phyloP scores from a whole-genome alignment of 1,140 invertebrate genomes.

The Diabrotica virgifera region DNA sequence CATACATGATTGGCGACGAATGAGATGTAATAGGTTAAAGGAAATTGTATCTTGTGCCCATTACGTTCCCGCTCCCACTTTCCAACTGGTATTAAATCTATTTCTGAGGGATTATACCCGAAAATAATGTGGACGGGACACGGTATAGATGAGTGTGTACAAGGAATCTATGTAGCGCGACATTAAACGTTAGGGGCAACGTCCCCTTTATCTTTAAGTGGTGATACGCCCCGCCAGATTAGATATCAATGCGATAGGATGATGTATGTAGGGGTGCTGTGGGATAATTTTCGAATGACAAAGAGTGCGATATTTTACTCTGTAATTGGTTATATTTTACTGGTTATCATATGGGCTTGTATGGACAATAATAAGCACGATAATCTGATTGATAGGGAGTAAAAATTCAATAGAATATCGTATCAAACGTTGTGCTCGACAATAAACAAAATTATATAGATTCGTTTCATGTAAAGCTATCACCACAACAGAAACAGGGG shows the following conservation, averaged over 20 bases:
- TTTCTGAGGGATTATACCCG: not conserved
- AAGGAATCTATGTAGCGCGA: not conserved
- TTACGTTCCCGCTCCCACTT: not conserved
- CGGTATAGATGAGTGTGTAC: not conserved
- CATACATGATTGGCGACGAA: not conserved
- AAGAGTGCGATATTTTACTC: too few species aligned
- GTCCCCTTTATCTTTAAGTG: not conserved
- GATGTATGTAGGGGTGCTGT: not conserved
- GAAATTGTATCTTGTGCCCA: not conserved
- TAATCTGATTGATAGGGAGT: too few species aligned
- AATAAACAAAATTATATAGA: too few species aligned
- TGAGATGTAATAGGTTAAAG: slow-evolving; percentile 2
- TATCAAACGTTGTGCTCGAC: too few species aligned
- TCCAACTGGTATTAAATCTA: slow-evolving; percentile 2
- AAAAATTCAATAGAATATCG: too few species aligned
- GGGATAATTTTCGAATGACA: not conserved
- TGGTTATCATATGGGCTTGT: too few species aligned
- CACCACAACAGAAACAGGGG: too few species aligned
- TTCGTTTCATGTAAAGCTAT: too few species aligned
- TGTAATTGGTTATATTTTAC: too few species aligned
- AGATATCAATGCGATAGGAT: not conserved
- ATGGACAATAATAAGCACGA: too few species aligned
- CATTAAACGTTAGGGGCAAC: not conserved
- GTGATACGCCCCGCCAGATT: not conserved
- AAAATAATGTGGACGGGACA: not conserved